Conservation (phyloP, 2,113 vertebrate genomes). For the Mellivora capensis region DNA sequence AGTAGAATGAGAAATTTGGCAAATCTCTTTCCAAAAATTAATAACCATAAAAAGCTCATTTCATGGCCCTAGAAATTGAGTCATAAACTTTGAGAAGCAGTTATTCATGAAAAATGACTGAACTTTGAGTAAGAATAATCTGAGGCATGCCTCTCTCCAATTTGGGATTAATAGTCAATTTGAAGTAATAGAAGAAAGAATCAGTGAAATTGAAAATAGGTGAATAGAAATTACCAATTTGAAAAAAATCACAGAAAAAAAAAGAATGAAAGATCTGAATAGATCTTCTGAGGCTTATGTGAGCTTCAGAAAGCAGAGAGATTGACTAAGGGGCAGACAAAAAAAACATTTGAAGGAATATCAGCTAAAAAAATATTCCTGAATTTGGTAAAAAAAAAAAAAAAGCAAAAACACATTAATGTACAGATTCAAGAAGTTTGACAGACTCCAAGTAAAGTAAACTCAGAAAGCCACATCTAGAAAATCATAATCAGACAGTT, state of each 20-base stretch:
- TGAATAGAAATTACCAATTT: background rate
- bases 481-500: background rate
- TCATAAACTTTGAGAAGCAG: background rate
- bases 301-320: background rate
- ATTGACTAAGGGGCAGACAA: background rate
- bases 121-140: background rate
- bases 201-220: background rate
- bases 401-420: background rate
- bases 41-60: background rate
- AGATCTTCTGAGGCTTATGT: background rate
- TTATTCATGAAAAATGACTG: background rate
- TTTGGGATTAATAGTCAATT: background rate
- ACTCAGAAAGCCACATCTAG: background rate
- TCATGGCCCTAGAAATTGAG: background rate
- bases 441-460: background rate
- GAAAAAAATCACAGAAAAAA: background rate
- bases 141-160: background rate
- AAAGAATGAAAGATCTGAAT: background rate
- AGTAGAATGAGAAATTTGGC: background rate
- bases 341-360: background rate
- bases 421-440: background rate
- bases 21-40: background rate
- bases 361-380: background rate
- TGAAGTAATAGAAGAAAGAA: background rate
- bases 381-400: background rate